Base-by-base conservation (phyloP, 2,113 vertebrate genomes). In the Murina feae region DNA sequence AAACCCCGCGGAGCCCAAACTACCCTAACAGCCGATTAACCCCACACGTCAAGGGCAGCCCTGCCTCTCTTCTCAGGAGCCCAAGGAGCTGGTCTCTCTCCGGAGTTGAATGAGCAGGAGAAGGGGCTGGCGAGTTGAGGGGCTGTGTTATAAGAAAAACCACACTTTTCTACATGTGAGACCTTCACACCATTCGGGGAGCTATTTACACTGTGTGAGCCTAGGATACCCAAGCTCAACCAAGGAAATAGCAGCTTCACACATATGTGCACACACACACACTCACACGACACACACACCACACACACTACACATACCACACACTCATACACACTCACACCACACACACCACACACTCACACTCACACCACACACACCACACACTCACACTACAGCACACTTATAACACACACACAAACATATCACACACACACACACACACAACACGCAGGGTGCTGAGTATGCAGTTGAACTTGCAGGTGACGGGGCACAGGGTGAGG, bases 101-200 rank as follows among this genome's bases (percentile, higher is more conserved):
- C 28, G 11, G 37, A 11, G 16, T 63, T 42, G 55, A 42, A 42
- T 30, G 79, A 42, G 55, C 17, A 6, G 5, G 1, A 18, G 35
- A 60, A 60, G 49, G 14, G 49, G 20, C n/a, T 25, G 32, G 76
- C 1, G 11, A 12, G 49, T 5, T 37, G 49, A 55, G 55, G 79
- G 79, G 37, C 55, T 12, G 17, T 8, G 37, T 12, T 13, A 18
- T 21, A 17, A 60, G 79, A 32, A 60, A 21, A 81, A 63, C 18
- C 1, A 2, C 0, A 0, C 55, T 39, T 63, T 14, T 60, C 10
- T 32, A 32, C 4, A 4, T 9, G 39, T 20, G 28, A 32, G 55
- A 32, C 3, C 6, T 42, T 44, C 79, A 44, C 5, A 1, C 28
- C 79, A 21, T 44, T 18, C 79, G 32, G 79, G 55, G 55, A 32